Percentiles rank a stretch among this genome's conserved stretches.
Conservation (phyloP, 2,113 vertebrate genomes). For the Hyla sarda region DNA sequence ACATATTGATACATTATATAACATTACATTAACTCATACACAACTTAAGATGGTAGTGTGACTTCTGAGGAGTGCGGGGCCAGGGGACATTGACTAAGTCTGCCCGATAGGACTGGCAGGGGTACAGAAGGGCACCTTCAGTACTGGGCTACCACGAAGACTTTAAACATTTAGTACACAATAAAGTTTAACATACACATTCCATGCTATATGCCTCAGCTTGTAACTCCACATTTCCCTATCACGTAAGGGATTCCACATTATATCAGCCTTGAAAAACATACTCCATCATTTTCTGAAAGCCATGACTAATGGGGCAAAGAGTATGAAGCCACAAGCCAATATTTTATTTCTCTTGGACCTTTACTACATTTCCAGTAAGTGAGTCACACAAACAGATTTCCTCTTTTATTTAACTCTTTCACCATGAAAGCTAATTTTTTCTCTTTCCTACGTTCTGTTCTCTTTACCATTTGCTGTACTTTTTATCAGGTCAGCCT, state of each 20-base stretch:
- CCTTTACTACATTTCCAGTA: slow-evolving; percentile 24
- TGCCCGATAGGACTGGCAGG: no score
- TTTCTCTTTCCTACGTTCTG: not conserved
- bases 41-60: no score
- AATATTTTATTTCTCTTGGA: slow-evolving; percentile 37
- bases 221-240: not conserved
- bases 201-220: not conserved
- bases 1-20: no score
- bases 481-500: not conserved
- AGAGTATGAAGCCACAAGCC: not conserved
- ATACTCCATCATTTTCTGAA: slow-evolving; percentile 2
- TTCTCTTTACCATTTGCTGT: not conserved
- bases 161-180: not conserved
- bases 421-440: not conserved
- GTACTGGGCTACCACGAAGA: no score
- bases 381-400: slow-evolving; percentile 30
- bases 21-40: no score
- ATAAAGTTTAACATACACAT: not conserved
- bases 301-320: slow-evolving; percentile 1
- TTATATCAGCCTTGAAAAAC: not conserved
- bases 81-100: no score
- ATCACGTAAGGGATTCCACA: not conserved
- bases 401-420: slow-evolving; percentile 19
- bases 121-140: no score
- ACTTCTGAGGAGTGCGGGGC: no score